Evolutionary conservation across 2,888 invertebrate genomes (phyloP).

Genomic region (Nyleta sp.): DNA sequence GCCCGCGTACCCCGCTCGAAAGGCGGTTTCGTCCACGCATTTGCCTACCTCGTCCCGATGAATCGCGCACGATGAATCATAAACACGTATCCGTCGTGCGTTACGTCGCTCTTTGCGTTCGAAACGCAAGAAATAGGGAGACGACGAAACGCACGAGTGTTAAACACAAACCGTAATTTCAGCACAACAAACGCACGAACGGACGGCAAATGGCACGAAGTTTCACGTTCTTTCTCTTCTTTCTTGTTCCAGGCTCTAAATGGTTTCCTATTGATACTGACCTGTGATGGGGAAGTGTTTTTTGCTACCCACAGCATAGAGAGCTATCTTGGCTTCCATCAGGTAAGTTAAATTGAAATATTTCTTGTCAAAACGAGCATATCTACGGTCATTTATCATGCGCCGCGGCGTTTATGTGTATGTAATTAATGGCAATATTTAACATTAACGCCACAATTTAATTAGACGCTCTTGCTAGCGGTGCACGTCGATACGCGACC

Average conservation of each 20-base stretch:
- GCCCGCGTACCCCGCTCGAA: too few relatives aligned
- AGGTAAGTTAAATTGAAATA: conserved; percentile 87
- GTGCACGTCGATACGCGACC: background rate
- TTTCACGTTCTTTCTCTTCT: conserved; percentile 78
- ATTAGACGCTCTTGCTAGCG: background rate
- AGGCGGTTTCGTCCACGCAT: too few relatives aligned
- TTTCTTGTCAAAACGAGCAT: conserved; percentile 56
- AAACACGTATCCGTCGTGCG: too few relatives aligned
- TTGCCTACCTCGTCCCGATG: too few relatives aligned
- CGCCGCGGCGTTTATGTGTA: conserved; percentile 27
- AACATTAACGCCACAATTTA: conserved; percentile 32
- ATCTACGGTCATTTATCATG: conserved; percentile 51
- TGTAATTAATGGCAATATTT: conserved; percentile 52
- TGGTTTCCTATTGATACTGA: conserved; percentile 99
- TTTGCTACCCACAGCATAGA: conserved; percentile 99
- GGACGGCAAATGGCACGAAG: conserved; percentile 44
- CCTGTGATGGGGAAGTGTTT: conserved; percentile 99
- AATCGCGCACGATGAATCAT: too few relatives aligned
- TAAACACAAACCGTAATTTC: conserved; percentile 1
- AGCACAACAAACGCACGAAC: conserved; percentile 18
- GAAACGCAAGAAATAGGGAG: too few relatives aligned
- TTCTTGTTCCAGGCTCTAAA: conserved; percentile 99
- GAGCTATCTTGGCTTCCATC: conserved; percentile 99
- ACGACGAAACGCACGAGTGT: too few relatives aligned
- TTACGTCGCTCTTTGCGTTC: too few relatives aligned